Percentiles rank a stretch among this genome's conserved stretches.
phyloP scores from a whole-genome alignment of 1,140 invertebrate species.

The Cotesia vestalis region DNA sequence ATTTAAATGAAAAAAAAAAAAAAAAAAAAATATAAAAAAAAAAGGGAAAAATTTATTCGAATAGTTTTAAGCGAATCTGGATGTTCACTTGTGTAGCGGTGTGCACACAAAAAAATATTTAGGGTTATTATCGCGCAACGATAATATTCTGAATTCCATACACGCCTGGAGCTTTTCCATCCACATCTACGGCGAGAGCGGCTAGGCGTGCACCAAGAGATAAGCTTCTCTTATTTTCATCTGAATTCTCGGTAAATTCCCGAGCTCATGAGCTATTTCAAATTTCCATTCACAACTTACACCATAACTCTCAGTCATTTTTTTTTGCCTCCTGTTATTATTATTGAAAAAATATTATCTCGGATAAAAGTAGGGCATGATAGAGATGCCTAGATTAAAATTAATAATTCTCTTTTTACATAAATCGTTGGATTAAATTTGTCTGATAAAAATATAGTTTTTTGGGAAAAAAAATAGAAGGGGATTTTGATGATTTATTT shows the following conservation, averaged over 20 bases:
- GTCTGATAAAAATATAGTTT: no score
- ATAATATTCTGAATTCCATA: slow-evolving; percentile 23
- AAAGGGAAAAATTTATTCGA: background rate
- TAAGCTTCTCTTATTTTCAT: slow-evolving; percentile 27
- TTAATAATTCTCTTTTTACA: no score
- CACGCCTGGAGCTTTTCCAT: slow-evolving; percentile 23
- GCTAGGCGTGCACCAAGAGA: slow-evolving; percentile 15
- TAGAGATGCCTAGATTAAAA: no score
- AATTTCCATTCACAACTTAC: slow-evolving; percentile 5
- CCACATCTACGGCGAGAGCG: slow-evolving; percentile 1
- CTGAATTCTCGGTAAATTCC: slow-evolving; percentile 4
- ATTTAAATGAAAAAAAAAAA: no score
- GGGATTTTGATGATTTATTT: no score
- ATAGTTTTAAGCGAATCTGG: slow-evolving; percentile 1
- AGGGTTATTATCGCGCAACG: slow-evolving; percentile 27
- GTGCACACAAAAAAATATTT: slow-evolving; percentile 23
- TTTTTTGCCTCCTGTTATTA: no score
- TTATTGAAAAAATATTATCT: no score
- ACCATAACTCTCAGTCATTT: no score
- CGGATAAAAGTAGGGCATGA: no score
- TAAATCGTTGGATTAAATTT: no score
- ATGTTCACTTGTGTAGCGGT: background rate
- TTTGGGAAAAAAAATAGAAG: no score
- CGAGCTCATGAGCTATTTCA: slow-evolving; percentile 2
- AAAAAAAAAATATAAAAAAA: background rate